Percentiles rank a stretch among this genome's conserved stretches.
These are phyloP conservation scores for Glomeris marginata DNA, from an alignment of 2,888 invertebrate species.

Conservation along the genomic window DNA sequence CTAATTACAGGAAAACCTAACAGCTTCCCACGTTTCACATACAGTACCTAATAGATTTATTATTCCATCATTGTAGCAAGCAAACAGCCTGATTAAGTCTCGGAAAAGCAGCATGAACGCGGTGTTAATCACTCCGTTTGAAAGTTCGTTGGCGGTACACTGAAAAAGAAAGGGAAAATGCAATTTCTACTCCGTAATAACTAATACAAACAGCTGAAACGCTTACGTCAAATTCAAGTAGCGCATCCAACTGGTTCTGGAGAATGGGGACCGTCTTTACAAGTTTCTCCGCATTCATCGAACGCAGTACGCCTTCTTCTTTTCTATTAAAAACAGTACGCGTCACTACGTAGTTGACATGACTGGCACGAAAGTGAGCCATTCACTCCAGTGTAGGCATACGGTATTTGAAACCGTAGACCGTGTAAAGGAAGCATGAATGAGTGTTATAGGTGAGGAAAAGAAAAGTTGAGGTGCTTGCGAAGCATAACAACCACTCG, in stretches of 20 bases:
- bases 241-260: constrained; percentile 85
- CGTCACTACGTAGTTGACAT: neutral
- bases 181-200: neutral
- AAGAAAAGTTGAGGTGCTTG: neutral
- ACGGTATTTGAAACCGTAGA: neutral
- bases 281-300: constrained; percentile 94
- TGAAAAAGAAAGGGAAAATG: constrained; percentile 18
- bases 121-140: constrained; percentile 97
- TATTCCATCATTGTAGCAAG: constrained; percentile 99
- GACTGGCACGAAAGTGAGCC: no score
- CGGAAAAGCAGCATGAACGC: constrained; percentile 98
- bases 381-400: no score
- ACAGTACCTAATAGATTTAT: constrained; percentile 77
- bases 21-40: no score
- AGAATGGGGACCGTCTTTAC: constrained; percentile 90
- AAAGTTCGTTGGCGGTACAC: constrained; percentile 88
- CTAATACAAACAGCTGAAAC: constrained; percentile 15
- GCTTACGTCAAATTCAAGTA: constrained; percentile 79
- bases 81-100: constrained; percentile 96
- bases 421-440: neutral
- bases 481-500: no score
- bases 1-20: no score
- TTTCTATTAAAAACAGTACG: constrained; percentile 43
- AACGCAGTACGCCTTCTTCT: constrained; percentile 90
- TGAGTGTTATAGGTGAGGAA: neutral